These are phyloP conservation scores for Palythoa grandis DNA, from an alignment of 92 coral and sea anemone genomes.

Conservation along the genomic window DNA sequence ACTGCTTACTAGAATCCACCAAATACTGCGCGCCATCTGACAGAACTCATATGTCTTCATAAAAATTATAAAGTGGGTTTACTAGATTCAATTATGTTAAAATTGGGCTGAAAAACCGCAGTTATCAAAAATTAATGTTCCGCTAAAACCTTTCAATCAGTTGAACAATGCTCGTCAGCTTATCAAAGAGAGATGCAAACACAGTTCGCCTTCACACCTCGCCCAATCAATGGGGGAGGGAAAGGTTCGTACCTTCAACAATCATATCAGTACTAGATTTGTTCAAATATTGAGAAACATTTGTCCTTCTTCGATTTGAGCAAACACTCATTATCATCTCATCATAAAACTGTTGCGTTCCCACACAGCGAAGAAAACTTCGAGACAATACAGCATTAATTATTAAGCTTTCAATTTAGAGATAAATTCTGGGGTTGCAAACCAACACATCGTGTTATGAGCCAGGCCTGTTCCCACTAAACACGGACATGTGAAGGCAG, in stretches of 20 bases:
- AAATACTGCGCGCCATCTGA: constrained; percentile 53
- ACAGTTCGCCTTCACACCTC: constrained; percentile 69
- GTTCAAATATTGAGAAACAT: constrained; percentile 80
- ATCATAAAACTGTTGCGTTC: constrained; percentile 66
- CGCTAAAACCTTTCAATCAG: constrained; percentile 74
- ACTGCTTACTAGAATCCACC: constrained; percentile 61
- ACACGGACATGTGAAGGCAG: background rate
- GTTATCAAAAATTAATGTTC: constrained; percentile 86
- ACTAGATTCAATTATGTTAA: constrained; percentile 79
- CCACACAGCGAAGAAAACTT: constrained; percentile 57
- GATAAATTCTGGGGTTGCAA: constrained; percentile 89
- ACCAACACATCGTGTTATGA: constrained; percentile 77
- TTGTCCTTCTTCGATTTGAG: constrained; percentile 63
- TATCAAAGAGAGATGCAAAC: constrained; percentile 65
- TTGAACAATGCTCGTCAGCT: constrained; percentile 69
- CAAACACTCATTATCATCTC: constrained; percentile 74
- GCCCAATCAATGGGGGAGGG: constrained; percentile 64
- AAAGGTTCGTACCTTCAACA: constrained; percentile 71
- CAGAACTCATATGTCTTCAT: constrained; percentile 75
- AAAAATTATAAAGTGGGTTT: constrained; percentile 72
- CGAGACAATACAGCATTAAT: constrained; percentile 85
- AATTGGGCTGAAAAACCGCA: constrained; percentile 75
- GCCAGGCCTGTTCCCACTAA: constrained; percentile 40
- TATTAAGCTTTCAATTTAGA: constrained; percentile 81
- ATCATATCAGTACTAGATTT: constrained; percentile 73